Evolutionary conservation across 1,140 invertebrate species (phyloP).

Genomic region (Bilobella aurantiaca): DNA sequence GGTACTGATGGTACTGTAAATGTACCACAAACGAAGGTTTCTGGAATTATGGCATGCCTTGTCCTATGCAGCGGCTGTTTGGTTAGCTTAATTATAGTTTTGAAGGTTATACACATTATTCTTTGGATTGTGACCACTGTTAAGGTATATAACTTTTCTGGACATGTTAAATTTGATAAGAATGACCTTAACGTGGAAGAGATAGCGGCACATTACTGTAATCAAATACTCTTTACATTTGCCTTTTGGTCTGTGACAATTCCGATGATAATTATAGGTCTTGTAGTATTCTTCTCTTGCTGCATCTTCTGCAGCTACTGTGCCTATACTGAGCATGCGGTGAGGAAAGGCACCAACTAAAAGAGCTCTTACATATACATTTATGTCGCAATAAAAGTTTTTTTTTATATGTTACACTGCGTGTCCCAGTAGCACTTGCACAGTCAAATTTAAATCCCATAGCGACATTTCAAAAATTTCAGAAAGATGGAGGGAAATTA

Average conservation of each 20-base stretch:
- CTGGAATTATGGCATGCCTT: neutral
- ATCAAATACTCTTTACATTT: neutral
- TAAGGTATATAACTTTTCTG: neutral
- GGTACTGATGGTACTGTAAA: neutral
- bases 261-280: neutral
- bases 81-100: neutral
- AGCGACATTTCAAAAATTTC: too few species aligned
- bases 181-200: neutral
- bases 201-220: neutral
- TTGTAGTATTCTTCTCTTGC: neutral
- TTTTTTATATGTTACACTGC: too few species aligned
- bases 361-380: too few species aligned
- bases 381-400: too few species aligned
- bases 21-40: neutral
- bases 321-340: neutral
- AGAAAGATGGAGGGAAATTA: too few species aligned
- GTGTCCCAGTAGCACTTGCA: too few species aligned
- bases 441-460: too few species aligned
- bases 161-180: neutral
- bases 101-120: neutral
- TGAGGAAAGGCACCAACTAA: too few species aligned
- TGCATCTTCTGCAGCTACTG: neutral
- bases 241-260: neutral
- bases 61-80: neutral
- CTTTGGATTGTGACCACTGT: neutral